phyloP scores from a whole-genome alignment of 2,797 vertebrate genomes.

The Danio jaintianensis region DNA sequence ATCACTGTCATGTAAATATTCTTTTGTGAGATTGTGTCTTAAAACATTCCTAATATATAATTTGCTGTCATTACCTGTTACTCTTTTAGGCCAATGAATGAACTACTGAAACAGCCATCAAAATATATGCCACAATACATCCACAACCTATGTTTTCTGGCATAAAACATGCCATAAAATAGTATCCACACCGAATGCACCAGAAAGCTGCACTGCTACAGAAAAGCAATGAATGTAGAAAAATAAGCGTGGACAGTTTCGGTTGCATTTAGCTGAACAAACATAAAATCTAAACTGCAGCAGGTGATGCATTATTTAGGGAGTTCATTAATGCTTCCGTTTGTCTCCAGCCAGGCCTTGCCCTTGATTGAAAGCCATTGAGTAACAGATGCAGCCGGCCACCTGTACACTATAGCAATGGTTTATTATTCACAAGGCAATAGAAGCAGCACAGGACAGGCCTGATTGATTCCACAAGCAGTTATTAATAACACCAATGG shows the following conservation, averaged over 20 bases:
- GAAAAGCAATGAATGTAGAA: not conserved
- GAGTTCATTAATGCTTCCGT: slow-evolving; percentile 64
- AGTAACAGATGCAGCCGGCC: slow-evolving; percentile 9
- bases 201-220: not conserved
- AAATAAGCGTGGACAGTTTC: not conserved
- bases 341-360: slow-evolving; percentile 37
- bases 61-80: too few relatives aligned
- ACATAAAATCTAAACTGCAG: slow-evolving; percentile 2
- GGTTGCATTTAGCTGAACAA: slow-evolving; percentile 9
- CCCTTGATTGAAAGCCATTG: slow-evolving; percentile 19
- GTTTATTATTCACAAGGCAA: slow-evolving; percentile 38
- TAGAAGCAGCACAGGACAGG: slow-evolving; percentile 27
- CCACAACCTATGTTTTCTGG: not conserved
- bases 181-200: not conserved
- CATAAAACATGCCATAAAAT: not conserved
- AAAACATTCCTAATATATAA: too few relatives aligned
- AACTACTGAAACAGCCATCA: not conserved
- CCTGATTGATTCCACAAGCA: not conserved
- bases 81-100: too few relatives aligned
- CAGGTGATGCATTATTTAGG: slow-evolving; percentile 66
- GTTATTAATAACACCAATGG: slow-evolving; percentile 25
- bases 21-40: too few relatives aligned
- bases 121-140: not conserved
- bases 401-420: slow-evolving; percentile 32
- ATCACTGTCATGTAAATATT: too few relatives aligned